Percentiles rank a stretch among this genome's conserved stretches.
Evolutionary conservation across 2,113 vertebrate species (phyloP).

Genomic region (Amphiprion ocellaris): DNA sequence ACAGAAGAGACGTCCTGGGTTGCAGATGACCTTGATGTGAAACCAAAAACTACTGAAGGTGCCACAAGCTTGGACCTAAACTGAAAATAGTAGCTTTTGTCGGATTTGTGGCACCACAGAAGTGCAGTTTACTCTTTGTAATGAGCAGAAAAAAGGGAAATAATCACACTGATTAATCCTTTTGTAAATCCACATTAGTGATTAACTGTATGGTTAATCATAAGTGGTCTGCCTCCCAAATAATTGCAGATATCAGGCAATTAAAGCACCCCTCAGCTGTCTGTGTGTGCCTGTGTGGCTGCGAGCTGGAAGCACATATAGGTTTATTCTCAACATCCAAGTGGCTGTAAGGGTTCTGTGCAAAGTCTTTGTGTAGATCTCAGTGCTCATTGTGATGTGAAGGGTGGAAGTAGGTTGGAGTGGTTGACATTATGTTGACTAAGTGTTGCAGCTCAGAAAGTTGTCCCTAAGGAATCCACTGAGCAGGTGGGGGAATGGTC

Average conservation of each 20-base stretch:
- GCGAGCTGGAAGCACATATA: constrained; percentile 31
- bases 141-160: neutral
- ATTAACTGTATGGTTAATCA: constrained; percentile 13
- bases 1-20: constrained; percentile 34
- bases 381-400: constrained; percentile 1
- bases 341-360: constrained; percentile 33
- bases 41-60: constrained; percentile 65
- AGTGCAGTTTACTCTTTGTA: neutral
- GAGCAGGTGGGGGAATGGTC: constrained; percentile 47
- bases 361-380: constrained; percentile 29
- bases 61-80: constrained; percentile 37
- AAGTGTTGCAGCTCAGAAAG: constrained; percentile 44
- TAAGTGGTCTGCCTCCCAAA: constrained; percentile 20
- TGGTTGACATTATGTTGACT: constrained; percentile 57
- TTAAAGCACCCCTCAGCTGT: constrained; percentile 35
- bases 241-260: constrained; percentile 37
- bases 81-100: constrained; percentile 5
- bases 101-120: neutral
- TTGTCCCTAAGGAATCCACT: constrained; percentile 41
- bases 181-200: constrained; percentile 18
- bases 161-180: neutral
- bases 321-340: constrained; percentile 38
- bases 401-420: constrained; percentile 17
- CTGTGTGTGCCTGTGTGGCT: constrained; percentile 47
- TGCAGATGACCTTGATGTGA: constrained; percentile 77